Percentiles rank a stretch among this genome's conserved stretches.
These are phyloP conservation scores for Drosophila guanche DNA, from an alignment of 1,140 invertebrate genomes.

Conservation along the genomic window DNA sequence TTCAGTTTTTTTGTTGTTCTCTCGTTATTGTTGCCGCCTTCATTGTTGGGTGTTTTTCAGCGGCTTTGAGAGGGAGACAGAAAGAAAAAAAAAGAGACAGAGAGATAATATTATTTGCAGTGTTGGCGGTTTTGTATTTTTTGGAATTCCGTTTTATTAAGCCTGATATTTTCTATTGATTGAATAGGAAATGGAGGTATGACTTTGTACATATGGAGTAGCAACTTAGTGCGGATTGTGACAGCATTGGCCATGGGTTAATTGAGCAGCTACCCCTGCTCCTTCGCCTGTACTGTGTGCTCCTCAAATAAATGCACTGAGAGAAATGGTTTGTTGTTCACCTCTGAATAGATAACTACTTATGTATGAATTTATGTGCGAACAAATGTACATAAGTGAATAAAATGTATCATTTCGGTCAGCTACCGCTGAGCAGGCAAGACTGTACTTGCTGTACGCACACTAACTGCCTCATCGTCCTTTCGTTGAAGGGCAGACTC, in stretches of 20 bases:
- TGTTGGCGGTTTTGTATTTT: slow-evolving; percentile 58
- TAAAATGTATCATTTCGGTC: too few species aligned
- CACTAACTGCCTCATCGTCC: neutral
- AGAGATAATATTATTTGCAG: slow-evolving; percentile 53
- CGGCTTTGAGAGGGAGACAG: neutral
- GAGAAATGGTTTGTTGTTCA: neutral
- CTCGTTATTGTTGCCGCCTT: slow-evolving; percentile 58
- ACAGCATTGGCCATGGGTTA: slow-evolving; percentile 67
- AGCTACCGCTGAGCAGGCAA: slow-evolving; percentile 20
- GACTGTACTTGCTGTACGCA: slow-evolving; percentile 61
- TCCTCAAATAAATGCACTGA: slow-evolving; percentile 5
- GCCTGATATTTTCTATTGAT: slow-evolving; percentile 63
- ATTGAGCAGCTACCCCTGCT: slow-evolving; percentile 54
- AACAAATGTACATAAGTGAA: too few species aligned
- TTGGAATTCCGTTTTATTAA: slow-evolving; percentile 61
- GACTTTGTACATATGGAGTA: slow-evolving; percentile 66
- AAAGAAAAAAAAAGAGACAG: slow-evolving; percentile 13
- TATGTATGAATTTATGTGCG: too few species aligned
- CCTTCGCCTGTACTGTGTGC: too few species aligned
- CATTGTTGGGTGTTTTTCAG: slow-evolving; percentile 40
- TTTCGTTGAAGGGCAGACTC: slow-evolving; percentile 33
- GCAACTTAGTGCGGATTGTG: slow-evolving; percentile 75
- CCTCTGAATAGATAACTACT: too few species aligned
- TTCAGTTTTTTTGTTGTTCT: slow-evolving; percentile 45
- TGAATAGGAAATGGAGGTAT: slow-evolving; percentile 52